Percentiles rank a stretch among this genome's conserved stretches.
Evolutionary conservation across 2,888 invertebrate genomes (phyloP).

Genomic region (Tillus elongatus): DNA sequence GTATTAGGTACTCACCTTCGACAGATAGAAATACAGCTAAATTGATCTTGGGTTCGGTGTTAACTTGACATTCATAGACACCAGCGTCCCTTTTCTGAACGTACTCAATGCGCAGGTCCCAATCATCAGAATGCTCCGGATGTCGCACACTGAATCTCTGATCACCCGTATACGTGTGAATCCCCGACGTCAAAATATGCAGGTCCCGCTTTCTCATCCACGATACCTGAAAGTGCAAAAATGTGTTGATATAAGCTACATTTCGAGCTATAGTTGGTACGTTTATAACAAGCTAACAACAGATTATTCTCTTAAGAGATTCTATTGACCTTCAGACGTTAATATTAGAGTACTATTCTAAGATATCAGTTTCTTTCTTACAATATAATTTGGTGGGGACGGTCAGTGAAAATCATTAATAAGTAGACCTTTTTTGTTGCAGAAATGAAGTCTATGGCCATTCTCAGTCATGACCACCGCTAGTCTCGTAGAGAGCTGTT

Average conservation of each 20-base stretch:
- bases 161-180: slow-evolving; percentile 82
- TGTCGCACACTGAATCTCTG: slow-evolving; percentile 77
- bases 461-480: too few species aligned
- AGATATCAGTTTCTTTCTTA: too few species aligned
- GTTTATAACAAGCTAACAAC: too few species aligned
- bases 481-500: too few species aligned
- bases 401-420: too few species aligned
- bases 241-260: too few species aligned
- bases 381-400: background rate
- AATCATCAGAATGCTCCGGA: slow-evolving; percentile 75
- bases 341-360: too few species aligned
- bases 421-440: too few species aligned
- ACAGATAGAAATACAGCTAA: slow-evolving; percentile 71
- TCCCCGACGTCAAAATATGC: slow-evolving; percentile 76
- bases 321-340: too few species aligned
- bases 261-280: too few species aligned
- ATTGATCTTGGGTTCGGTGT: slow-evolving; percentile 83
- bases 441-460: too few species aligned
- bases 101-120: slow-evolving; percentile 76
- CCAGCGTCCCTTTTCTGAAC: slow-evolving; percentile 78
- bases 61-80: slow-evolving; percentile 82
- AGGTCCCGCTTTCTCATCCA: slow-evolving; percentile 77
- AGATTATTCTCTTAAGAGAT: too few species aligned
- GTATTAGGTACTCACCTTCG: slow-evolving; percentile 77
- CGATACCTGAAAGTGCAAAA: slow-evolving; percentile 66